A percentile compares a stretch with the other conserved stretches of the same genome.
Conservation (phyloP, 1,140 invertebrate species). For the Zaprionus davidi region DNA sequence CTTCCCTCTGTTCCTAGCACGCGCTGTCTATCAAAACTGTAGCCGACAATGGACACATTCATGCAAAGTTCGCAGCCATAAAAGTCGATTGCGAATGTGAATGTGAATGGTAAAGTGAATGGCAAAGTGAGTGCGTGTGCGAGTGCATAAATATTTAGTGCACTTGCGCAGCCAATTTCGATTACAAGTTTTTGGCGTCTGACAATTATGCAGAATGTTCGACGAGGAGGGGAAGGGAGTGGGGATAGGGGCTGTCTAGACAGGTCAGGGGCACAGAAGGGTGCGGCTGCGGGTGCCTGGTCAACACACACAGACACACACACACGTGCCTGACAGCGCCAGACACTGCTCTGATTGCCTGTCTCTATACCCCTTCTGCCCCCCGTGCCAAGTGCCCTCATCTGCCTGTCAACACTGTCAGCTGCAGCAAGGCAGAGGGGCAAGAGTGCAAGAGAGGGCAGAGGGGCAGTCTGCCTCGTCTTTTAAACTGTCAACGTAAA, state of each 20-base stretch:
- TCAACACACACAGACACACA: constrained; percentile 6
- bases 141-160: constrained; percentile 31
- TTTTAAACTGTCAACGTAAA: constrained; percentile 62
- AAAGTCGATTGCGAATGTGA: constrained; percentile 25
- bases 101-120: neutral
- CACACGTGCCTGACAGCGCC: constrained; percentile 64
- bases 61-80: neutral
- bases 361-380: neutral
- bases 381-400: neutral
- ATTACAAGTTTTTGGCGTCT: constrained; percentile 32
- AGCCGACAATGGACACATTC: constrained; percentile 2
- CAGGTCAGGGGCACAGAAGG: neutral
- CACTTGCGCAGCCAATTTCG: constrained; percentile 30
- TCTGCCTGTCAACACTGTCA: constrained; percentile 44
- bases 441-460: neutral
- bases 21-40: constrained; percentile 15
- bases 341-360: constrained; percentile 42
- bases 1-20: neutral
- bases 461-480: neutral
- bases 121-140: constrained; percentile 9
- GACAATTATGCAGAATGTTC: constrained; percentile 41
- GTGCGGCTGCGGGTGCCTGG: neutral
- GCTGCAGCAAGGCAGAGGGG: constrained; percentile 15
- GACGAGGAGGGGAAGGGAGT: neutral
- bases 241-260: constrained; percentile 34